A percentile compares a stretch with the other conserved stretches of the same genome.
phyloP scores from a whole-genome alignment of 2,113 vertebrate genomes.

The Menidia beryllina region DNA sequence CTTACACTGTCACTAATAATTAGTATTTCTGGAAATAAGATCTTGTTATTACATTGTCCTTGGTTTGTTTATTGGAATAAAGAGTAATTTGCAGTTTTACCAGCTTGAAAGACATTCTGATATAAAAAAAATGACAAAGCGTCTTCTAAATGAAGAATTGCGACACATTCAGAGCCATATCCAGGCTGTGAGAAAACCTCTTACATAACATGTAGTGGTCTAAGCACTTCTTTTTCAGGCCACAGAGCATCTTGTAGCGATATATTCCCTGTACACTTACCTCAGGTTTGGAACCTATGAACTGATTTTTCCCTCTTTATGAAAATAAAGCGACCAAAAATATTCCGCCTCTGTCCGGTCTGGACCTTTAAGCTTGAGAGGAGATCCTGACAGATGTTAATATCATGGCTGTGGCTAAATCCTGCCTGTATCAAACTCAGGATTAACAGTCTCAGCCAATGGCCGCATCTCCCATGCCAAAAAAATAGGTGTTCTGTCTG shows the following conservation, averaged over 20 bases:
- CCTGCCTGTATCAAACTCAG: conserved; percentile 75
- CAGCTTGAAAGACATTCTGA: neutral
- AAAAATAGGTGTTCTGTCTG: conserved; percentile 61
- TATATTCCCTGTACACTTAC: conserved; percentile 58
- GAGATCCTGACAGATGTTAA: conserved; percentile 78
- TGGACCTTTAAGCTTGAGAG: conserved; percentile 49
- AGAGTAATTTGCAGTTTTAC: no score
- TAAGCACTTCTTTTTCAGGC: conserved; percentile 35
- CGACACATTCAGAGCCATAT: neutral
- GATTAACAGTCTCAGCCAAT: conserved; percentile 80
- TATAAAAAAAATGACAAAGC: neutral
- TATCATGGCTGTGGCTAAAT: conserved; percentile 79
- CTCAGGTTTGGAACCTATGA: conserved; percentile 31
- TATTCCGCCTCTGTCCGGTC: conserved; percentile 42
- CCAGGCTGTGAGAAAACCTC: conserved; percentile 36
- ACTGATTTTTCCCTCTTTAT: conserved; percentile 12
- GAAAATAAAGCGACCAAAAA: conserved; percentile 1
- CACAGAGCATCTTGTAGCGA: neutral
- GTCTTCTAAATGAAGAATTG: conserved; percentile 5
- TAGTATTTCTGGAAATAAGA: neutral
- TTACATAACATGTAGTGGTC: conserved; percentile 56
- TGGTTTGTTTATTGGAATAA: no score
- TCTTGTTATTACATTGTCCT: neutral
- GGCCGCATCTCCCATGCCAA: conserved; percentile 76
- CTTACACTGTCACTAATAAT: neutral